Conservation (phyloP, 2,113 vertebrate species). For the Lathamus discolor region DNA sequence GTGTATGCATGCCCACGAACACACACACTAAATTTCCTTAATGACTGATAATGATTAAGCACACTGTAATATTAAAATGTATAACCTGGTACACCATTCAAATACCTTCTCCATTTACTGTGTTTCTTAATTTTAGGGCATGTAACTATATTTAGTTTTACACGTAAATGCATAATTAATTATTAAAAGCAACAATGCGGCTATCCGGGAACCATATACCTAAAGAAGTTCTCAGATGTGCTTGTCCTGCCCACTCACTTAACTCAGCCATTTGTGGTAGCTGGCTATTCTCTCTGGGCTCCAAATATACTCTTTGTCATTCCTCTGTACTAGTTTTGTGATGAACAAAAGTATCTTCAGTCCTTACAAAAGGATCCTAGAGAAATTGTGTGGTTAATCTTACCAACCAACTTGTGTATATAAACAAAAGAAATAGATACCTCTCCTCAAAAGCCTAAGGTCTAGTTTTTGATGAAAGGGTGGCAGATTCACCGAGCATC, state of each 20-base stretch:
- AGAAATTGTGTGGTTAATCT: neutral
- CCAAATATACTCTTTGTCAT: neutral
- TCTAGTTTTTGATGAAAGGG: neutral
- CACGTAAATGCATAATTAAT: neutral
- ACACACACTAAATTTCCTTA: neutral
- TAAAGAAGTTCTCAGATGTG: neutral
- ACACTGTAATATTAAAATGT: neutral
- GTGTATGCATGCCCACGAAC: neutral
- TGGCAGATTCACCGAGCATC: neutral
- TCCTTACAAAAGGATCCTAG: neutral
- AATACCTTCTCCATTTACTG: neutral
- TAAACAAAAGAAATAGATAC: neutral
- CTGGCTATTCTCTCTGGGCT: neutral
- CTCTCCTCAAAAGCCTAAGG: neutral
- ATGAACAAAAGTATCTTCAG: neutral
- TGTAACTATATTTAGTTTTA: neutral
- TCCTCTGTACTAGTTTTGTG: neutral
- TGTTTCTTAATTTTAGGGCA: neutral
- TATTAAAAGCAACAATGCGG: neutral
- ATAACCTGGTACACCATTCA: neutral
- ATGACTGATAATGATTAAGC: neutral
- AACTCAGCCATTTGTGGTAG: neutral
- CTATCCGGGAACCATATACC: neutral
- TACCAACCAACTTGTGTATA: neutral
- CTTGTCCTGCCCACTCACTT: neutral